These are phyloP conservation scores for Noctua janthe DNA, from an alignment of 2,888 invertebrate species.

Conservation along the genomic window DNA sequence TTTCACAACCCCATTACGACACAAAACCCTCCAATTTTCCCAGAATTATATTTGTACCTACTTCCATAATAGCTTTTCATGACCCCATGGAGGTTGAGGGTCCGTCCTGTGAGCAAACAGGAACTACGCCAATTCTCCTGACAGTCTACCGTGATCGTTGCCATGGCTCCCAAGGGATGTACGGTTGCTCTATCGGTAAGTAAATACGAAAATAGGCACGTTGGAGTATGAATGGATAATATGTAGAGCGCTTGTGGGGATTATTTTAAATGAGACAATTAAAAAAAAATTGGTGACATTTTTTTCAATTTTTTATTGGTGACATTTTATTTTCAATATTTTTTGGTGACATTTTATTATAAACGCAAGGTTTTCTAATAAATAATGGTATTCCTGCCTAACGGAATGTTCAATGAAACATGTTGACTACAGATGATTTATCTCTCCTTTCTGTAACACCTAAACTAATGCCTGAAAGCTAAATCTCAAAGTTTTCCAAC, in stretches of 20 bases:
- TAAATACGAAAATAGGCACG: constrained; percentile 2
- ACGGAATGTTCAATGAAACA: background rate
- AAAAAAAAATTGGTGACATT: too few species aligned
- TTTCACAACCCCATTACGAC: background rate
- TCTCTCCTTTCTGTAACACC: background rate
- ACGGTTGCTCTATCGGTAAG: background rate
- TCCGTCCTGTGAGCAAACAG: constrained; percentile 4
- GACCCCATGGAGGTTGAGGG: background rate
- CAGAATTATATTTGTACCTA: constrained; percentile 3
- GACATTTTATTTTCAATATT: background rate
- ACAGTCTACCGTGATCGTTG: constrained; percentile 36
- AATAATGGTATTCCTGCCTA: background rate
- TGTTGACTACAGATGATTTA: background rate
- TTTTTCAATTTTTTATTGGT: background rate
- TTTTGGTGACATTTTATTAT: background rate
- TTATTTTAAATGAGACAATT: background rate
- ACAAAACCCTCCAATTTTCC: constrained; percentile 4
- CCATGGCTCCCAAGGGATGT: constrained; percentile 30
- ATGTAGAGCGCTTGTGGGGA: constrained; percentile 12
- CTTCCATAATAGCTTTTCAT: constrained; percentile 2
- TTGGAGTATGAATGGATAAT: constrained; percentile 8
- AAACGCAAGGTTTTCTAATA: background rate
- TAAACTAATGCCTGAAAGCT: background rate
- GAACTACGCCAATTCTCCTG: constrained; percentile 12
- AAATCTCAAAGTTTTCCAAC: too few species aligned